Evolutionary conservation across 1,140 invertebrate species (phyloP), one percentile per base, ranked within the genome.

Genomic region (Dolichoris vasculosae): DNA sequence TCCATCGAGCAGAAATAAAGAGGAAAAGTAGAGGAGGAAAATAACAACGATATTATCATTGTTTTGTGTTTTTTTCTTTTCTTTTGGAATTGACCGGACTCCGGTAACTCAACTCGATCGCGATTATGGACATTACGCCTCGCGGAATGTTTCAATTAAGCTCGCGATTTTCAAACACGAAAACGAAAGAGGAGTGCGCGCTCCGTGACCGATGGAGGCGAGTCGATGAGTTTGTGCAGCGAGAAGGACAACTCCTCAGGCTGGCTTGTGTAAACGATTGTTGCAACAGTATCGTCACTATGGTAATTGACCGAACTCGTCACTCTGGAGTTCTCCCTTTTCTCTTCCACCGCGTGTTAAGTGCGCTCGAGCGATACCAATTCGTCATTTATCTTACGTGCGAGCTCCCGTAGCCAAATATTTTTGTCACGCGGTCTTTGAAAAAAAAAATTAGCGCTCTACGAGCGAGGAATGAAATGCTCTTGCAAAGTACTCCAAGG

Each of bases 241-340:
- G 35, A 85, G 77, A 73, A 84, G 83, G 76, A 79, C 83, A 59
- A 85, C 78, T 75, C 32, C 77, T 81, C 67, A 73, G 73, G 63
- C 6, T 46, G 67, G 35, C 69, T 86, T 86, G 78, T 86, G 84
- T 67, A 86, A 86, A 86, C 84, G 67, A 32, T 30, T 51, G 46
- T 86, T 86, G 73, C 84, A 82, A 82, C 78, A 86, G 79, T 67
- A 76, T 82, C 84, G 43, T 64, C 84, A 67, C 84, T 76, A 82
- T 82, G 78, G 79, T 82, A 86, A 86, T 86, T 77, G 71, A 82
- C 84, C 55, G 84, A 55, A 86, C 79, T 86, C 79, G 69, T 82
- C 78, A 15, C 43, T 75, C 17, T 3, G 20, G 69, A 20, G 9
- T 30, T 75, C 40, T 75, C 71, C 23, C 64, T 67, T 17, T 67